These are phyloP conservation scores for Turnix velox DNA, from an alignment of 2,113 vertebrate species.

Conservation along the genomic window DNA sequence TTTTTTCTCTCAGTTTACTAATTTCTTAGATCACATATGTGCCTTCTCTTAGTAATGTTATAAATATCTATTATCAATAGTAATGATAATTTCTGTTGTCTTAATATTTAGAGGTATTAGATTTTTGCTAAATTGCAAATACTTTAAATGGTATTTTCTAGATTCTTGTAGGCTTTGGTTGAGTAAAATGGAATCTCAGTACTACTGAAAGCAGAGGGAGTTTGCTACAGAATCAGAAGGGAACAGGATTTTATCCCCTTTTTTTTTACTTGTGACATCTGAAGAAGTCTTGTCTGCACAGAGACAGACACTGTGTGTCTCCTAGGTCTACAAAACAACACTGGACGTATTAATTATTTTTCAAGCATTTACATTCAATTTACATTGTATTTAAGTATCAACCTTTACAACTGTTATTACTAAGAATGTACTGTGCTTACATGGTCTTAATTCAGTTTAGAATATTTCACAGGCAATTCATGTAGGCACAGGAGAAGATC, in stretches of 20 bases:
- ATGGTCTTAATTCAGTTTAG: not conserved
- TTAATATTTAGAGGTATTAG: not conserved
- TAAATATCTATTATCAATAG: not conserved
- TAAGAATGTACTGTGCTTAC: not conserved
- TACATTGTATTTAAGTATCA: not conserved
- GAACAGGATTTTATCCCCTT: not conserved
- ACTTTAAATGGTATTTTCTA: not conserved
- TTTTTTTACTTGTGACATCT: not conserved
- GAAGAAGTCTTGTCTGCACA: not conserved
- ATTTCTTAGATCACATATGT: not conserved
- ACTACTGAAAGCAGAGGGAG: not conserved
- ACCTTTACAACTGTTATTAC: not conserved
- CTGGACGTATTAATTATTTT: not conserved
- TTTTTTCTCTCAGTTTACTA: not conserved
- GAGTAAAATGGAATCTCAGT: not conserved
- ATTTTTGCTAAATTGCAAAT: not conserved
- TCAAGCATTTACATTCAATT: not conserved
- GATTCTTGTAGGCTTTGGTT: not conserved
- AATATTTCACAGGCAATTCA: not conserved
- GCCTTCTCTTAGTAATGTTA: not conserved
- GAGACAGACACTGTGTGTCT: not conserved
- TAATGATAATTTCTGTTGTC: not conserved
- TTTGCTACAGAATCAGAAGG: not conserved
- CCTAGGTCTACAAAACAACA: not conserved
- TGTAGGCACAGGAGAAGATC: not conserved